Percentiles rank a stretch among this genome's conserved stretches.
Evolutionary conservation across 2,888 invertebrate genomes (phyloP).

Genomic region (Carabus problematicus): DNA sequence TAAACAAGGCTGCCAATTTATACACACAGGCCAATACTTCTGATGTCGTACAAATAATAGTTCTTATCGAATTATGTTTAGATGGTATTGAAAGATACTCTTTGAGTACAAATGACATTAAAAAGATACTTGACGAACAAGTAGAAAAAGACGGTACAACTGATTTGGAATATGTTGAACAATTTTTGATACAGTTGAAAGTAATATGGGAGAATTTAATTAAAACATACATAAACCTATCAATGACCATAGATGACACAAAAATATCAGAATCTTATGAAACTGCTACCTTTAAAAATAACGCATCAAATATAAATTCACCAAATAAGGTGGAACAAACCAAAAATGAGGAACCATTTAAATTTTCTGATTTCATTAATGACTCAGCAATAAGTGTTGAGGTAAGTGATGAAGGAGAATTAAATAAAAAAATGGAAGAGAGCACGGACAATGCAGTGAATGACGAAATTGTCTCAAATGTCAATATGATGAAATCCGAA

Average conservation of each 20-base stretch:
- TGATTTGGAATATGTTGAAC: constrained; percentile 56
- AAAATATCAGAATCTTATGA: constrained; percentile 42
- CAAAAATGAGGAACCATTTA: constrained; percentile 55
- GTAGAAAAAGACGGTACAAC: constrained; percentile 49
- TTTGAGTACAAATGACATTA: constrained; percentile 67
- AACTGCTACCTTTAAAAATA: constrained; percentile 47
- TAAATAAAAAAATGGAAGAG: constrained; percentile 39
- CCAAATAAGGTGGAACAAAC: constrained; percentile 25
- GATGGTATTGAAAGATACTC: constrained; percentile 72
- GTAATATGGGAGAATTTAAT: constrained; percentile 58
- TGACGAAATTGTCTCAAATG: constrained; percentile 57
- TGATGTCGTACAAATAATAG: constrained; percentile 88
- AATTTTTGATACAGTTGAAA: constrained; percentile 56
- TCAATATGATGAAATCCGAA: constrained; percentile 50
- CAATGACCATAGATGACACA: constrained; percentile 53
- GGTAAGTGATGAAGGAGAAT: constrained; percentile 25
- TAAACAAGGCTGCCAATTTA: constrained; percentile 87
- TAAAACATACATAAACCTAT: constrained; percentile 57
- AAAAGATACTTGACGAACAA: constrained; percentile 65
- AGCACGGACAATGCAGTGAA: constrained; percentile 46
- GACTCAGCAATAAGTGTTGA: constrained; percentile 47
- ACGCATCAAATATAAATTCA: constrained; percentile 6
- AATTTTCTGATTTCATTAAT: constrained; percentile 66
- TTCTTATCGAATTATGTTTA: constrained; percentile 84
- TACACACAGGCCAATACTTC: constrained; percentile 92